phyloP scores from a whole-genome alignment of 2,113 vertebrate genomes.

The Apteryx mantelli region DNA sequence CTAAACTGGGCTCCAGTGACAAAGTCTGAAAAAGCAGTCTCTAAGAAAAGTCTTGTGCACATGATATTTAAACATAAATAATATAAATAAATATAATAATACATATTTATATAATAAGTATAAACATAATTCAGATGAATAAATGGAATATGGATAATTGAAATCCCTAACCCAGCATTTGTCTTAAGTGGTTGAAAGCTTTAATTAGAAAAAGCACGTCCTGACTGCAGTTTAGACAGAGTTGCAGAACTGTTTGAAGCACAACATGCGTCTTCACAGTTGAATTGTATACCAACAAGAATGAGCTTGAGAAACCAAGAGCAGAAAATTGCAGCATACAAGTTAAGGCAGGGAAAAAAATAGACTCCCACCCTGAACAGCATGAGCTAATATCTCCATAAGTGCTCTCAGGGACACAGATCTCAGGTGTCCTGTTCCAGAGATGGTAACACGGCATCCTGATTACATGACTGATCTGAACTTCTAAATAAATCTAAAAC shows the following conservation, averaged over 20 bases:
- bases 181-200: background rate
- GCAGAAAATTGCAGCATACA: background rate
- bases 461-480: conserved; percentile 42
- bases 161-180: background rate
- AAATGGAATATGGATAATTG: background rate
- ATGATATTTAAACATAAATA: background rate
- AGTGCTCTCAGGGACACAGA: conserved; percentile 4
- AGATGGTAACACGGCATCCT: conserved; percentile 31
- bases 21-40: background rate
- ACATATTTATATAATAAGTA: background rate
- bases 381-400: conserved; percentile 3
- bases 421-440: conserved; percentile 35
- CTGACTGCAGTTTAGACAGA: background rate
- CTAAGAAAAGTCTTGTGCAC: background rate
- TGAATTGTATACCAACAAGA: background rate
- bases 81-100: too few species aligned
- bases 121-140: background rate
- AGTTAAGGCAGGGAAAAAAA: background rate
- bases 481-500: conserved; percentile 49
- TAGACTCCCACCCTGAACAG: background rate
- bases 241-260: background rate
- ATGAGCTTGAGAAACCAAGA: conserved; percentile 7
- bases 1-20: background rate
- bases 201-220: background rate
- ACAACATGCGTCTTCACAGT: background rate